A percentile compares a stretch with the other conserved stretches of the same genome.
These are phyloP conservation scores for Margaritifera margaritifera DNA, from an alignment of 2,888 invertebrate species.

Conservation along the genomic window DNA sequence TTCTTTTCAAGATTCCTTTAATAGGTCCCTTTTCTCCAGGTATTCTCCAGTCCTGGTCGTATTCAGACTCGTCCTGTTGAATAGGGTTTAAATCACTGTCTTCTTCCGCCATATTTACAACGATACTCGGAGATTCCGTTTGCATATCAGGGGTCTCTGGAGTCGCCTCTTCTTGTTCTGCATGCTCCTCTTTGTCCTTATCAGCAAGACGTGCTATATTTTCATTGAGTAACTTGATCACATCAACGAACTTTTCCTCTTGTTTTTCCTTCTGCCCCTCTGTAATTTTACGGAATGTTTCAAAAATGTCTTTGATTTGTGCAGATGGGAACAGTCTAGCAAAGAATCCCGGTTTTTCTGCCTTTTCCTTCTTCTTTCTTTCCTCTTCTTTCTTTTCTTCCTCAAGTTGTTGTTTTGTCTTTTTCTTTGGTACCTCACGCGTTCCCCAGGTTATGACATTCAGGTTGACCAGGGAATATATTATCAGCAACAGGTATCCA, in stretches of 20 bases:
- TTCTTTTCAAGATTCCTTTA: too few species aligned
- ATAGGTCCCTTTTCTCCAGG: too few species aligned
- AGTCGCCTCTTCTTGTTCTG: conserved; percentile 10
- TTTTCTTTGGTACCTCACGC: conserved; percentile 63
- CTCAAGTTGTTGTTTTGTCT: conserved; percentile 54
- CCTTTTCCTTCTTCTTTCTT: conserved; percentile 82
- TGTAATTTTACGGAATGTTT: conserved; percentile 34
- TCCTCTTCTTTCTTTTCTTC: conserved; percentile 82
- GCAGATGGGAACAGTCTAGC: conserved; percentile 46
- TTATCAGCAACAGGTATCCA: conserved; percentile 68
- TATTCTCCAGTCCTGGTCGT: too few species aligned
- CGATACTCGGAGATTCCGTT: not conserved
- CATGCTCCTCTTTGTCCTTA: conserved; percentile 17
- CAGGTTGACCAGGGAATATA: conserved; percentile 67
- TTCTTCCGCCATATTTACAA: too few species aligned
- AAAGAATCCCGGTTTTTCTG: conserved; percentile 82
- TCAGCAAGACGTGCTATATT: not conserved
- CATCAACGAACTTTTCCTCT: conserved; percentile 16
- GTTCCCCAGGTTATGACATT: conserved; percentile 71
- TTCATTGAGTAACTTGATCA: conserved; percentile 26
- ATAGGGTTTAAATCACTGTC: too few species aligned
- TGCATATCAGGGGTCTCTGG: conserved; percentile 1
- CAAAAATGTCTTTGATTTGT: conserved; percentile 47
- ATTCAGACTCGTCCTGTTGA: too few species aligned
- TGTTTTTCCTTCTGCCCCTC: conserved; percentile 28